Percentiles rank a stretch among this genome's conserved stretches.
Evolutionary conservation across 1,140 invertebrate species (phyloP).

Genomic region (Drosophila insularis): DNA sequence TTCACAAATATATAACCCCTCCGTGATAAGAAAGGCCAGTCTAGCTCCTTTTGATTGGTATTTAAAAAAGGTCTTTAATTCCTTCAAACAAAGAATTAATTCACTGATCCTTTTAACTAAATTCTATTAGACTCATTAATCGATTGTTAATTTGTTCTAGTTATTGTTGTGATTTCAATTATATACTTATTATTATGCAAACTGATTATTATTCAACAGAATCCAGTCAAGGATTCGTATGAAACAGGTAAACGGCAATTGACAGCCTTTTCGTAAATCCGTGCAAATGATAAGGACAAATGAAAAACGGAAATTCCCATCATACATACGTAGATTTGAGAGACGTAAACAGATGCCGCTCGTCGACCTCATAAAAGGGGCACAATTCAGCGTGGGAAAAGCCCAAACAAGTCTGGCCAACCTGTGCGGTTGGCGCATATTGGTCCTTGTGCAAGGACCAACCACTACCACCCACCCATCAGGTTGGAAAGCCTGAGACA

Average conservation of each 20-base stretch:
- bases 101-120: too few relatives aligned
- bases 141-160: not conserved
- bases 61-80: too few relatives aligned
- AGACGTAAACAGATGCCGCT: conserved; percentile 30
- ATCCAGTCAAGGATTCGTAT: not conserved
- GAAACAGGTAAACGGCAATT: not conserved
- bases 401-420: conserved; percentile 23
- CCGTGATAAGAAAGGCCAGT: too few relatives aligned
- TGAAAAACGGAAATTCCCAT: conserved; percentile 54
- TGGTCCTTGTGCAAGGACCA: conserved; percentile 13
- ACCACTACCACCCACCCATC: not conserved
- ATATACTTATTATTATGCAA: not conserved
- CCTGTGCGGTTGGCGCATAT: conserved; percentile 14
- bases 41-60: too few relatives aligned
- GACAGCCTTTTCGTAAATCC: conserved; percentile 1
- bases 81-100: too few relatives aligned
- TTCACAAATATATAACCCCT: too few relatives aligned
- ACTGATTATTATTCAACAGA: not conserved
- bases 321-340: too few relatives aligned
- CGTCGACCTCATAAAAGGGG: conserved; percentile 44
- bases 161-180: not conserved
- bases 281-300: not conserved
- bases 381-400: conserved; percentile 53
- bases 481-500: not conserved
- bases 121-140: too few relatives aligned